Conservation (phyloP, 2,888 invertebrate species). For the Rugalucina vietnamica region DNA sequence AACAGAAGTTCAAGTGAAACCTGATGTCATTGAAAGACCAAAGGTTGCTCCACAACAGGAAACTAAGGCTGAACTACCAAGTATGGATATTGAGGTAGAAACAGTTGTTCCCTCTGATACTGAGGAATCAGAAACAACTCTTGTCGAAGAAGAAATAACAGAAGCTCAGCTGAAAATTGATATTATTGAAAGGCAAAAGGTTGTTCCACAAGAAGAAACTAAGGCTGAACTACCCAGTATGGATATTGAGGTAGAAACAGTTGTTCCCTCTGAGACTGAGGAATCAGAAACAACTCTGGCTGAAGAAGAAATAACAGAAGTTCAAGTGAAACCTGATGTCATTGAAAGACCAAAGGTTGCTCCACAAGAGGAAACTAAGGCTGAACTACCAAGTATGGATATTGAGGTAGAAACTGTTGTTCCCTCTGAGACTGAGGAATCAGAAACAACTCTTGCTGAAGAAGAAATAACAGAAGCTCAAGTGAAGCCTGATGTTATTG, state of each 20-base stretch:
- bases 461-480: not conserved
- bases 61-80: constrained; percentile 60
- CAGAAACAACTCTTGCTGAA: constrained; percentile 23
- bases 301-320: not conserved
- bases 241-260: constrained; percentile 14
- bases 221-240: constrained; percentile 55
- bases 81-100: constrained; percentile 31
- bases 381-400: not conserved
- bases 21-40: constrained; percentile 66
- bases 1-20: constrained; percentile 63
- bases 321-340: not conserved
- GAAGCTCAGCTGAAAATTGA: constrained; percentile 62
- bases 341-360: constrained; percentile 63
- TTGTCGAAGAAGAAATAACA: constrained; percentile 33
- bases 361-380: constrained; percentile 41
- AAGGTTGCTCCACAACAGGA: constrained; percentile 62
- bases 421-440: constrained; percentile 7
- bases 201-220: constrained; percentile 60
- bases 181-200: constrained; percentile 66
- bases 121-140: constrained; percentile 34
- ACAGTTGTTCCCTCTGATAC: constrained; percentile 32
- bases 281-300: constrained; percentile 26
- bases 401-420: not conserved
- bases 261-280: constrained; percentile 2
- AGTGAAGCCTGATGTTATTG: constrained; percentile 3